Percentiles rank a stretch among this genome's conserved stretches.
phyloP scores from a whole-genome alignment of 2,113 vertebrate genomes.

The Oriolus oriolus region DNA sequence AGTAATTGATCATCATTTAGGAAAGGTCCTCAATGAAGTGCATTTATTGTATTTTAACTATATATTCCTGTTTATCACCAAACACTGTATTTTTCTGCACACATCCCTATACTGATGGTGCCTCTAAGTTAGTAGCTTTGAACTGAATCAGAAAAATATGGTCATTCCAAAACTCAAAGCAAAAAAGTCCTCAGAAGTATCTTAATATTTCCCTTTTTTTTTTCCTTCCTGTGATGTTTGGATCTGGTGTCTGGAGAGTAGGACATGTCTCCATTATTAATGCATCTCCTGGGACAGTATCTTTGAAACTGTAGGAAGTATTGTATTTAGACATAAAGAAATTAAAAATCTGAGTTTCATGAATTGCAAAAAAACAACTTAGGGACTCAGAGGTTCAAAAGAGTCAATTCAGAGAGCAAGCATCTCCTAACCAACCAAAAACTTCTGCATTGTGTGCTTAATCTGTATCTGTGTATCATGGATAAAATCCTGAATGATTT shows the following conservation, averaged over 20 bases:
- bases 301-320: neutral
- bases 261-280: neutral
- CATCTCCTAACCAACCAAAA: neutral
- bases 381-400: neutral
- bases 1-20: conserved; percentile 64
- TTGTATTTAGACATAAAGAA: neutral
- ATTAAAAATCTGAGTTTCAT: neutral
- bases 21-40: conserved; percentile 13
- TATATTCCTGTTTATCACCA: neutral
- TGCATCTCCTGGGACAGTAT: neutral
- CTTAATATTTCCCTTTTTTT: neutral
- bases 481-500: neutral
- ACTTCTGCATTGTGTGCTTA: neutral
- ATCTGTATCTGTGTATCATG: neutral
- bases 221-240: neutral
- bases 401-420: neutral
- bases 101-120: neutral
- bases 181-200: neutral
- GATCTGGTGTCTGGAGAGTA: neutral
- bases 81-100: neutral
- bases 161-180: neutral
- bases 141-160: neutral
- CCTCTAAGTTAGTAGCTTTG: neutral
- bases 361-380: neutral
- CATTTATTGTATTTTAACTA: conserved; percentile 13